Evolutionary conservation across 2,888 invertebrate genomes (phyloP), one percentile per base, ranked within the genome.

Genomic region (Hydrotaea cyrtoneurina): DNA sequence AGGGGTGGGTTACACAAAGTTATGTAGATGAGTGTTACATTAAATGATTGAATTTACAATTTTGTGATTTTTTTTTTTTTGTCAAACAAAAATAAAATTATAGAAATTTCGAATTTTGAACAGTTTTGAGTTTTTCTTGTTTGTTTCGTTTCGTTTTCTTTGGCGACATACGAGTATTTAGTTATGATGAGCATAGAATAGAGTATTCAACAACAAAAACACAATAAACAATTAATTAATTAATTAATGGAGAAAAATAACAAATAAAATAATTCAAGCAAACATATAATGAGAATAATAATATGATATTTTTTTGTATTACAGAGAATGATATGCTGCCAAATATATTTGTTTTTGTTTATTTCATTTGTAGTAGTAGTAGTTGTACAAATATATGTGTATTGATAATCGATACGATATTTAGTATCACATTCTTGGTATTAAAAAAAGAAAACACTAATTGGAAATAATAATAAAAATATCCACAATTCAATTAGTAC

Each of bases 81-180:
- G n/a, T 72, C 53, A 72, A 80, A 77, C 66, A 81, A 72, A 19
- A 1, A 77, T 31, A 7, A 31, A 78, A 78, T 74, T 80, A 78
- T 19, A n/a, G n/a, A 50, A 80, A 43, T 79, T 59, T 59, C 21
- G 59, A 15, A 57, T 66, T 69, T 69, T 69, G 46, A 59, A 59
- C 59, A 59, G 26, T n/a, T 21, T 15, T 26, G 15, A 69, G 2
- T 26, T 43, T 69, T 78, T 55, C 11, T n/a, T n/a, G 39, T 55
- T 17, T 62, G 62, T 36, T 64, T 64, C 10, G 7, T n/a, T 66
- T 55, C n/a, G 13, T 19, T 55, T 21, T 73, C 19, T 11, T 19
- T 83, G 31, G 62, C 75, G 57, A 80, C 77, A 85, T 85, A 85
- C 85, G 85, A 74, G 85, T 85, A 85, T 85, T 85, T 85, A 82